A percentile compares a stretch with the other conserved stretches of the same genome.
These are phyloP conservation scores for Ctenosaura bakeri DNA, from an alignment of 2,797 vertebrate genomes.

Conservation along the genomic window DNA sequence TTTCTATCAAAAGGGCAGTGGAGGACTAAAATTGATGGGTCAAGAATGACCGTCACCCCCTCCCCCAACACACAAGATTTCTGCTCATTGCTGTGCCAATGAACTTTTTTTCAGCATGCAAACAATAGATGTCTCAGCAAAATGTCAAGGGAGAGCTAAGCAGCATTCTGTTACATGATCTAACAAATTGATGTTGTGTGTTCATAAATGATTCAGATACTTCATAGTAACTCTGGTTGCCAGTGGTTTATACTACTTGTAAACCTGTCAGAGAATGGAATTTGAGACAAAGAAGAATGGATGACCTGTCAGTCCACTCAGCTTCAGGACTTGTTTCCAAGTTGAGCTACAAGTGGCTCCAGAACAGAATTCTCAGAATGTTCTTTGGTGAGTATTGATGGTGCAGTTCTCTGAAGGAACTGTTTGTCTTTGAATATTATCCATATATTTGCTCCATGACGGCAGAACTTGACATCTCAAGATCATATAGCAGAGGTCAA, in stretches of 20 bases:
- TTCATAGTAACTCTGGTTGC: neutral
- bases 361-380: neutral
- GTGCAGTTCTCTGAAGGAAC: neutral
- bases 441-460: neutral
- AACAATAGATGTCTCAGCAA: neutral
- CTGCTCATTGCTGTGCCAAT: rapidly evolving
- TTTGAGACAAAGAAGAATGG: neutral
- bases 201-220: neutral
- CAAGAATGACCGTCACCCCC: neutral
- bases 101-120: rapidly evolving
- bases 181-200: neutral
- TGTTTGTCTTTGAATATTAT: neutral
- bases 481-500: too few species aligned
- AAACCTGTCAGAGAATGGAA: neutral
- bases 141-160: neutral
- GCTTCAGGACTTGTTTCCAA: neutral
- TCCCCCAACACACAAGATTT: neutral
- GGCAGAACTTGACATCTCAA: neutral
- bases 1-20: neutral
- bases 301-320: neutral
- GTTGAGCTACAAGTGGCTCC: neutral
- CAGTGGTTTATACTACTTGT: neutral
- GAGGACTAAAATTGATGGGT: neutral
- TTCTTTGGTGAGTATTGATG: neutral
- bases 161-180: neutral